A percentile compares a stretch with the other conserved stretches of the same genome.
Evolutionary conservation across 2,888 invertebrate genomes (phyloP).

Genomic region (Leptopilina syphax): DNA sequence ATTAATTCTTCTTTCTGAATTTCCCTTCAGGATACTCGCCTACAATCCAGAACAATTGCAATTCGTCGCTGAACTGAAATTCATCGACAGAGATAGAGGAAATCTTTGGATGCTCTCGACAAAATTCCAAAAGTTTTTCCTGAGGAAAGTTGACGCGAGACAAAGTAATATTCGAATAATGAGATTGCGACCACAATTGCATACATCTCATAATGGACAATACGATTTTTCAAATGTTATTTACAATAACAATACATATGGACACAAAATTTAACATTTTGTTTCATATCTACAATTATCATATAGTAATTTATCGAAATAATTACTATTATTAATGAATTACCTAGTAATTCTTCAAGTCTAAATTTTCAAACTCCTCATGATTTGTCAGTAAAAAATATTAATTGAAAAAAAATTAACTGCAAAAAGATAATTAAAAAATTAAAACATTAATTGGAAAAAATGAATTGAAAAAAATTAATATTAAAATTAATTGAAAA

Average conservation of each 20-base stretch:
- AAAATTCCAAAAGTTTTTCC: constrained; percentile 89
- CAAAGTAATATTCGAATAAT: constrained; percentile 88
- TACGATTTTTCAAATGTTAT: constrained; percentile 48
- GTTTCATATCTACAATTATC: no score
- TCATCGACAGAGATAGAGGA: constrained; percentile 83
- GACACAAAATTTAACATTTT: constrained; percentile 34
- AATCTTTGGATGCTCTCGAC: constrained; percentile 87
- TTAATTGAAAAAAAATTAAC: no score
- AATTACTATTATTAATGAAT: no score
- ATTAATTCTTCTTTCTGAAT: neutral
- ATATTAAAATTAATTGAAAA: no score
- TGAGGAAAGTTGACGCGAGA: constrained; percentile 82
- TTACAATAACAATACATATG: constrained; percentile 65
- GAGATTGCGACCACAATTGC: constrained; percentile 76
- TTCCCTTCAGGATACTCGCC: constrained; percentile 81
- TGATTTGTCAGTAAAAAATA: no score
- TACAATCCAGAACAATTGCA: constrained; percentile 86
- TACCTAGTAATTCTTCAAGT: no score
- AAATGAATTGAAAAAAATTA: no score
- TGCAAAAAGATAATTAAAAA: no score
- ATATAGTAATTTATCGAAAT: no score
- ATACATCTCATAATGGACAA: constrained; percentile 17
- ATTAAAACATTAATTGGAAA: no score
- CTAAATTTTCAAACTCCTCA: no score
- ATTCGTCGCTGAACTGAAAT: constrained; percentile 87